Evolutionary conservation across 2,888 invertebrate species (phyloP), one percentile per base, ranked within the genome.

Genomic region (Liposcelis brunnea): DNA sequence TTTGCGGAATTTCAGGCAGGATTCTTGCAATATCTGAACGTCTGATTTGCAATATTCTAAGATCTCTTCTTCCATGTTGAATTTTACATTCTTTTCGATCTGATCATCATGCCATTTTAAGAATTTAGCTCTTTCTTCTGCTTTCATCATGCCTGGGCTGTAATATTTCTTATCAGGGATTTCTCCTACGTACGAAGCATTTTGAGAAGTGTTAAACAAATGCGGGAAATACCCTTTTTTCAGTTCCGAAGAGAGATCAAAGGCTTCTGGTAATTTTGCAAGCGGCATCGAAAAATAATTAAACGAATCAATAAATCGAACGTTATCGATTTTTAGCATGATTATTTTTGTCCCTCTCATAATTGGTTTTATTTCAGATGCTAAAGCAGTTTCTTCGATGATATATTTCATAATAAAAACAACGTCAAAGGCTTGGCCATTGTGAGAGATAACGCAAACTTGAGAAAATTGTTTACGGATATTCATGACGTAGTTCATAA

Each of bases 161-260:
- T 52, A 55, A 46, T 44, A 53, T 8, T 45, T 38, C 0, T 45
- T 5, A 15, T 44, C 46, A 1, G 51, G 53, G 2, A 53, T 10
- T 3, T 47, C 42, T 0, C 52, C 55, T 2, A 49, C 36, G 44
- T 55, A 55, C 46, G 51, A 45, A 19, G 18, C 37, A 47, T 55
- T 54, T 42, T 44, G 49, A 2, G 46, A 48, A 1, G 4, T 53
- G 18, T 55, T 54, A 37, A 55, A 54, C 12, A 52, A 42, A 38
- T 47, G 52, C 2, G 53, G 55, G 47, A 55, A 55, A 42, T 50
- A 47, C 0, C 54, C 52, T 44, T 55, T 55, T 18, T 48, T 49
- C 1, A 46, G 19, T n/a, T n/a, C n/a, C 3, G 14, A n/a, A 6
- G 43, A 15, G 3, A 57, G 47, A 12, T 49, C 53, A 40, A 56